Evolutionary conservation across 2,113 vertebrate species (phyloP), one percentile per base, ranked within the genome.

Genomic region (Colossoma macropomum): DNA sequence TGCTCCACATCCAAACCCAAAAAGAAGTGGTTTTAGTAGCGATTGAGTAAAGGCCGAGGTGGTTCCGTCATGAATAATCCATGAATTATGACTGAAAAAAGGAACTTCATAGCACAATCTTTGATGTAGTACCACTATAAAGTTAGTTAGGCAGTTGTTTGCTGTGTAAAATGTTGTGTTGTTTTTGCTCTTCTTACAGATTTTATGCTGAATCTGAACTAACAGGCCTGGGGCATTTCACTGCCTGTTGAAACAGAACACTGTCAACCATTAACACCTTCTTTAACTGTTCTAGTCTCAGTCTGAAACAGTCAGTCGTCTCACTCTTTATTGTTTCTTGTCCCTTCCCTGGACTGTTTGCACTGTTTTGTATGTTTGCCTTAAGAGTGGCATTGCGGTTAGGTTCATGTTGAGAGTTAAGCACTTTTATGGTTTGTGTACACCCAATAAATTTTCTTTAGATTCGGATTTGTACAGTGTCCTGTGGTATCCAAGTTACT

Each of bases 1-100:
- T 98, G 97, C 83, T 88, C 72, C 0, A 93, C 91, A 28, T 88
- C 92, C 69, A 93, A 87, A 81, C 94, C 92, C 88, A 95, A 94
- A 48, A 91, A 86, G 86, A 91, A 70, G 76, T 90, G 90, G 90
- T 88, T 93, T 88, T 93, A 90, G 90, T 79, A 32, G 38, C 59
- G 59, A 16, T 52, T 23, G 48, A 23, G 12, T 25, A 13, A 59
- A 68, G 30, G 30, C 30, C 30, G 34, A 32, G 34, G 7, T n/a
- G 66, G 66, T 23, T 70, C 34, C 34, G 16, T 25, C 38, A 45
- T 38, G 11, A 45, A 45, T 71, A 25, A 25, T 15, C n/a, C 23
- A 71, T 80, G 77, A 79, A 41, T 79, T 59, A 25, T 15, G 52
- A 80, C 25, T 45, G 54, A 30, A 17, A 38, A 12, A 3, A 48